These are phyloP conservation scores for Amphipyra berbera DNA, from an alignment of 2,888 invertebrate genomes.

Conservation along the genomic window DNA sequence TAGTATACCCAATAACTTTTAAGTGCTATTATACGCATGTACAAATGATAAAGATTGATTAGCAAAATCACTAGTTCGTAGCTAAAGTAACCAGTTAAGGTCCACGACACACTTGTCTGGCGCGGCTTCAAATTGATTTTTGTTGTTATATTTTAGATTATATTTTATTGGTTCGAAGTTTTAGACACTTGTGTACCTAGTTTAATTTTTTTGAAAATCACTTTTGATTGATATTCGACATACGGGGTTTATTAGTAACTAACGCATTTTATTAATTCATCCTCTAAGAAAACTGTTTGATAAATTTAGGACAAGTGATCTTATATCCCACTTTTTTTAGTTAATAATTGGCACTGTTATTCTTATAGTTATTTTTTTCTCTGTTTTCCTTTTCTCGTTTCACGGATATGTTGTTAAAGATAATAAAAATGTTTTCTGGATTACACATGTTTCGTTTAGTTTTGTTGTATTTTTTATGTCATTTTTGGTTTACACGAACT, in stretches of 20 bases:
- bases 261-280: slow-evolving; percentile 55
- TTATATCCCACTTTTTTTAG: slow-evolving; percentile 71
- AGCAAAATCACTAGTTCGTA: slow-evolving; percentile 83
- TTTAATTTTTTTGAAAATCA: slow-evolving; percentile 75
- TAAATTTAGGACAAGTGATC: slow-evolving; percentile 65
- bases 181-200: slow-evolving; percentile 79
- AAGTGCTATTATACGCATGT: slow-evolving; percentile 86
- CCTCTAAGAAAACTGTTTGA: slow-evolving; percentile 51
- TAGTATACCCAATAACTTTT: slow-evolving; percentile 75
- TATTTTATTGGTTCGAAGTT: slow-evolving; percentile 83
- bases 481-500: slow-evolving; percentile 45
- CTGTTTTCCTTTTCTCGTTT: slow-evolving; percentile 78
- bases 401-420: slow-evolving; percentile 81
- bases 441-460: slow-evolving; percentile 79
- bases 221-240: slow-evolving; percentile 70
- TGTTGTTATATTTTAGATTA: slow-evolving; percentile 87
- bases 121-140: slow-evolving; percentile 75
- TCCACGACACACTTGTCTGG: slow-evolving; percentile 67
- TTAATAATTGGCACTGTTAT: slow-evolving; percentile 87
- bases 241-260: slow-evolving; percentile 59
- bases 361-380: slow-evolving; percentile 81
- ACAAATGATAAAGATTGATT: slow-evolving; percentile 85
- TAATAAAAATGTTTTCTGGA: slow-evolving; percentile 83
- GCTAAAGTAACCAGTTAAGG: slow-evolving; percentile 66
- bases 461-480: slow-evolving; percentile 66